phyloP scores from a whole-genome alignment of 2,888 invertebrate genomes.

The Stramonita haemastoma region DNA sequence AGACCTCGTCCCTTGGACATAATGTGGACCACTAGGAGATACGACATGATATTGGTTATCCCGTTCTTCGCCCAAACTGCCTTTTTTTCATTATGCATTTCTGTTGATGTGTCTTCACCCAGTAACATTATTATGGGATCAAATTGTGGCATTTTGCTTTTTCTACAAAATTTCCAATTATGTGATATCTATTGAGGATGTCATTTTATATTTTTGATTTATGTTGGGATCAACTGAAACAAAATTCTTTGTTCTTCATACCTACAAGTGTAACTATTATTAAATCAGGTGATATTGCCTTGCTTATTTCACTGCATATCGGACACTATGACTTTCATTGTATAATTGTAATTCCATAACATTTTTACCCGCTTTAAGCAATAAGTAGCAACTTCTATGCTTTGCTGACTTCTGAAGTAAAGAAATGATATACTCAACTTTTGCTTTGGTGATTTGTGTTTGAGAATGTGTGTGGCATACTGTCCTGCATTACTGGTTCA shows the following conservation, averaged over 20 bases:
- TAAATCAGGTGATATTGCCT: constrained; percentile 39
- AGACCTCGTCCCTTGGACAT: neutral
- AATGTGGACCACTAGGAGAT: neutral
- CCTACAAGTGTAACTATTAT: neutral
- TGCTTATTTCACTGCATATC: constrained; percentile 43
- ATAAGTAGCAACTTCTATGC: constrained; percentile 47
- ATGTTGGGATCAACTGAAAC: constrained; percentile 33
- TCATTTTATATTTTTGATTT: constrained; percentile 30
- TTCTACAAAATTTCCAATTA: constrained; percentile 28
- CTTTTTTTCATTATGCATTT: neutral
- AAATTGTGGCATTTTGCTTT: constrained; percentile 31
- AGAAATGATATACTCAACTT: constrained; percentile 17
- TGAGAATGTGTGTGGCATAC: neutral
- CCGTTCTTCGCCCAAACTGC: neutral
- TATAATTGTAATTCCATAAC: constrained; percentile 38
- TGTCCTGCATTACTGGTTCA: neutral
- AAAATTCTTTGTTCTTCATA: neutral
- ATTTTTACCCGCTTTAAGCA: constrained; percentile 50
- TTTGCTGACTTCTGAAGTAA: constrained; percentile 52
- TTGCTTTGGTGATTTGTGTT: neutral
- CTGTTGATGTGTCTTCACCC: neutral
- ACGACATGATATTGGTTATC: neutral
- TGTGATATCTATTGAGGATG: constrained; percentile 42
- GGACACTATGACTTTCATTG: constrained; percentile 38
- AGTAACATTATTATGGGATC: constrained; percentile 30